Conservation (phyloP, 1,140 invertebrate species). For the Cotesia vestalis region DNA sequence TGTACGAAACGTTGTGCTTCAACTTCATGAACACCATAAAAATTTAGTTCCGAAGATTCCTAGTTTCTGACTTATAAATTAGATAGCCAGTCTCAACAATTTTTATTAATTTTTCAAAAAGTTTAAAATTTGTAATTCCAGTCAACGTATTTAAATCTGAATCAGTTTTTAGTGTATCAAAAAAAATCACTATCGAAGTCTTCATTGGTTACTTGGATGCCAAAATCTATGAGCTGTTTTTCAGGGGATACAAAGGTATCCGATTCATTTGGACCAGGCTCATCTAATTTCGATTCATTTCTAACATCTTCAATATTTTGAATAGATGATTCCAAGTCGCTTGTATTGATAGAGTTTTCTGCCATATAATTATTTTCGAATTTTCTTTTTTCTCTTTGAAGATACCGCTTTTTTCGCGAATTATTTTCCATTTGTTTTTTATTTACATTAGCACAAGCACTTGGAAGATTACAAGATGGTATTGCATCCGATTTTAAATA, state of each 20-base stretch:
- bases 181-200: background rate
- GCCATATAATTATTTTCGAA: background rate
- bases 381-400: conserved; percentile 1
- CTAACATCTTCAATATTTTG: background rate
- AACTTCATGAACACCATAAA: conserved; percentile 31
- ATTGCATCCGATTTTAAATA: conserved; percentile 1
- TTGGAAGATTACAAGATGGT: conserved; percentile 8
- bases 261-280: background rate
- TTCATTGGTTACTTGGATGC: conserved; percentile 19
- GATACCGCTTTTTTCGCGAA: background rate
- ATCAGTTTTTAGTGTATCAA: conserved; percentile 17
- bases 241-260: background rate
- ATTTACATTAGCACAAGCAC: background rate
- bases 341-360: background rate
- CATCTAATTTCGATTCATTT: background rate
- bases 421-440: conserved; percentile 1
- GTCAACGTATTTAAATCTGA: conserved; percentile 17
- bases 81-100: conserved; percentile 4
- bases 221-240: conserved; percentile 9
- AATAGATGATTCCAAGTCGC: too few relatives aligned
- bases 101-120: conserved; percentile 9
- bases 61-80: conserved; percentile 13
- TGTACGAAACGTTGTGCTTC: conserved; percentile 32
- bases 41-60: conserved; percentile 19
- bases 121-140: conserved; percentile 27